These are phyloP conservation scores for Onychorhynchus coronatus DNA, from an alignment of 2,113 vertebrate species.

Conservation along the genomic window DNA sequence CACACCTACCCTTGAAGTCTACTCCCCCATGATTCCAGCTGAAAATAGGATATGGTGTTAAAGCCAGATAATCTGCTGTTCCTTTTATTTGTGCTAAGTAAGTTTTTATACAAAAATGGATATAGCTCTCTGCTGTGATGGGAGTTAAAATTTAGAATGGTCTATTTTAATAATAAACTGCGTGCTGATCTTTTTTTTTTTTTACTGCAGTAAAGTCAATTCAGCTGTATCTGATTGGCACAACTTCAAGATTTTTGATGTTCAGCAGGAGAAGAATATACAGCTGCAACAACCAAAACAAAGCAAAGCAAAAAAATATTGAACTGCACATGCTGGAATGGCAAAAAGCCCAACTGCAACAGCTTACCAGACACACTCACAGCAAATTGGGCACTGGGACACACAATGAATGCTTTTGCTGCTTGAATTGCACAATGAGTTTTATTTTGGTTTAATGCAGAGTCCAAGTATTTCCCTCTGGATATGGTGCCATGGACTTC, in stretches of 20 bases:
- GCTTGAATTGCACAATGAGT: background rate
- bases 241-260: slow-evolving; percentile 23
- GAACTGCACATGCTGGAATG: background rate
- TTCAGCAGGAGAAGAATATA: background rate
- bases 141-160: background rate
- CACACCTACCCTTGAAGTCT: background rate
- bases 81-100: slow-evolving; percentile 6
- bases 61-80: background rate
- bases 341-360: background rate
- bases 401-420: background rate
- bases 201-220: slow-evolving; percentile 27
- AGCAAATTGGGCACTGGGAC: background rate
- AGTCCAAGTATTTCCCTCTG: background rate
- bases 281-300: slow-evolving; percentile 44
- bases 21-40: background rate
- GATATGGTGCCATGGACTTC: background rate
- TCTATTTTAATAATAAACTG: slow-evolving; percentile 56
- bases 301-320: background rate
- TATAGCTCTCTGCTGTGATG: background rate
- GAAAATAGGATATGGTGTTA: background rate
- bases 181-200: slow-evolving; percentile 1
- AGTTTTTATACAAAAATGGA: slow-evolving; percentile 16
- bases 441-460: background rate
- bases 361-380: background rate
- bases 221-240: slow-evolving; percentile 62